Evolutionary conservation across 37 sponge, comb jelly and placozoan genomes (phyloP), one percentile per base, ranked within the genome.

Genomic region (Halichondria panicea): DNA sequence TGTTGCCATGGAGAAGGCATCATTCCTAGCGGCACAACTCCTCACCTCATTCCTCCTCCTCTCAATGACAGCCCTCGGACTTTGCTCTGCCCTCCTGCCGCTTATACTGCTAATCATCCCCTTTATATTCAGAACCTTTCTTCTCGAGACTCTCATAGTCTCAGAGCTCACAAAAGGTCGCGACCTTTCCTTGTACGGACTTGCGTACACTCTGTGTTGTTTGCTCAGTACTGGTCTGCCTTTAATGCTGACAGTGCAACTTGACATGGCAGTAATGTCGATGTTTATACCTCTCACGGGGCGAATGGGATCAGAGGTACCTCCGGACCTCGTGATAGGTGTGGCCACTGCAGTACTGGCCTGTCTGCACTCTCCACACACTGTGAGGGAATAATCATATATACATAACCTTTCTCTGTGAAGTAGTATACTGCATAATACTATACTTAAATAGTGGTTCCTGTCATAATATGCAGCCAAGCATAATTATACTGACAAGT

Each of bases 251-350:
- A 0, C 24, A 6, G n/a, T 74, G 3, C 56, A 60, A 32, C 28
- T 86, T 33, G 54, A 21, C 22, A 22, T 45, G 1, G 54, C 55
- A 13, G 30, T 79, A 15, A 34, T 67, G 32, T 61, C 73, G 24
- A 30, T 86, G 40, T 79, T 86, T 32, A 42, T 86, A 34, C 87
- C 87, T 1, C 42, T 86, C 42, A 80, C 56, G 46, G 87, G 87
- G 0, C 66, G 87, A 11, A 45, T 69, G 0, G 87, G 87, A 12
- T 6, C 68, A 36, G 31, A 37, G 1, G 48, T 86, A 12, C 75
- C 87, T 6, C 81, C 87, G 36, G 87, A 86, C 52, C 31, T 86
- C 27, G 40, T 62, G 6, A 80, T 86, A 18, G 75, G 59, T 43
- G 66, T 73, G 12, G 8, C 74, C 18, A 41, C 56, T 5, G 68